Conservation (phyloP, 2,113 vertebrate species). For the Stegostoma tigrinum region DNA sequence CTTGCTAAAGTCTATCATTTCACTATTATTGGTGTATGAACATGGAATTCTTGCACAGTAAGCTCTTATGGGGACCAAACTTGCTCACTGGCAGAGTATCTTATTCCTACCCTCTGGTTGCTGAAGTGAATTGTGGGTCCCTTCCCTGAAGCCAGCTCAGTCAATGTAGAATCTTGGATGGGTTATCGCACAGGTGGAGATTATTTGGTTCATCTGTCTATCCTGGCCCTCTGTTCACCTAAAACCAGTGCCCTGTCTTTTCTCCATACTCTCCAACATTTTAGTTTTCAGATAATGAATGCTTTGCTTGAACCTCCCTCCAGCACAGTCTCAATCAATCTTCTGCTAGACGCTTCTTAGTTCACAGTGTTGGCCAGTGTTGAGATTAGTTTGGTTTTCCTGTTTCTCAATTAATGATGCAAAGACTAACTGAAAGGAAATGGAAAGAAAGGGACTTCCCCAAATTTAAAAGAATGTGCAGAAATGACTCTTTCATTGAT, state of each 20-base stretch:
- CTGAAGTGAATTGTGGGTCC: neutral
- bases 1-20: too few species aligned
- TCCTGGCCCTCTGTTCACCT: neutral
- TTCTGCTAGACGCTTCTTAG: neutral
- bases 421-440: neutral
- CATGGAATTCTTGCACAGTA: neutral
- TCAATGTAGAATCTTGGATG: too few species aligned
- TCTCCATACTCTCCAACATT: neutral
- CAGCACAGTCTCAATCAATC: neutral
- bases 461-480: neutral
- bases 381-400: neutral
- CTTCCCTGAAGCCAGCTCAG: neutral
- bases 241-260: neutral
- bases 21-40: neutral
- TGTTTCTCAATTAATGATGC: neutral
- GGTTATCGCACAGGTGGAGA: too few species aligned
- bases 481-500: neutral
- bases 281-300: neutral
- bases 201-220: neutral
- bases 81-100: neutral
- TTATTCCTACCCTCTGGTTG: neutral
- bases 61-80: neutral
- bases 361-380: neutral
- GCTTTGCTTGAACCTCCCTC: neutral
- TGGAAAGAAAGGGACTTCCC: neutral